Evolutionary conservation across 2,888 invertebrate genomes (phyloP).

Genomic region (Cenopis cana): DNA sequence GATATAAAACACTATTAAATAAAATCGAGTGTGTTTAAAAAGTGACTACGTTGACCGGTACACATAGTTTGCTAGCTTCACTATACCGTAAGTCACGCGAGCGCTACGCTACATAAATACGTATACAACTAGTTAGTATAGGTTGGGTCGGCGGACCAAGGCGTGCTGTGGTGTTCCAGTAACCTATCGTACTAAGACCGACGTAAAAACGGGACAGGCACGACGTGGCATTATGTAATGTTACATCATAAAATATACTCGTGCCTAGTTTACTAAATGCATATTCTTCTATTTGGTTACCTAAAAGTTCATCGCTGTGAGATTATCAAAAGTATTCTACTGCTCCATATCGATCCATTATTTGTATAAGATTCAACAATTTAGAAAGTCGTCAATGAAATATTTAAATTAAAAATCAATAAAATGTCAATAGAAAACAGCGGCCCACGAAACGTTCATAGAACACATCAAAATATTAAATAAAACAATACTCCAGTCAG

Average conservation of each 20-base stretch:
- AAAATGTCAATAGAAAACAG: slow-evolving; percentile 62
- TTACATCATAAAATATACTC: slow-evolving; percentile 52
- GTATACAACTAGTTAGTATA: slow-evolving; percentile 38
- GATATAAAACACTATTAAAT: slow-evolving; percentile 21
- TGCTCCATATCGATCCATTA: slow-evolving; percentile 39
- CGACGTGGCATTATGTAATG: slow-evolving; percentile 66
- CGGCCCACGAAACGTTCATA: slow-evolving; percentile 59
- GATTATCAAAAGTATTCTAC: slow-evolving; percentile 58
- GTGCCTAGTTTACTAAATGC: slow-evolving; percentile 77
- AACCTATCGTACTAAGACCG: slow-evolving; percentile 54
- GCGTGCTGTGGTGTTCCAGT: slow-evolving; percentile 55
- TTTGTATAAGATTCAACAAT: slow-evolving; percentile 45
- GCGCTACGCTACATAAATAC: slow-evolving; percentile 38
- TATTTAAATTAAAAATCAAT: slow-evolving; percentile 45
- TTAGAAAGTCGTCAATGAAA: slow-evolving; percentile 42
- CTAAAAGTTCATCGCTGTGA: slow-evolving; percentile 67
- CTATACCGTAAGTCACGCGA: slow-evolving; percentile 20
- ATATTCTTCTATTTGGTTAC: slow-evolving; percentile 73
- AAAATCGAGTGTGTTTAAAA: slow-evolving; percentile 5
- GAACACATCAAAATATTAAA: slow-evolving; percentile 62
- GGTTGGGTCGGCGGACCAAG: slow-evolving; percentile 41
- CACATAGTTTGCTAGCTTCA: slow-evolving; percentile 4
- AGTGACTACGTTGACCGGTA: slow-evolving; percentile 29
- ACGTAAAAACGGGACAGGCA: slow-evolving; percentile 73
- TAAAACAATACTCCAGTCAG: slow-evolving; percentile 58